phyloP scores from a whole-genome alignment of 1,140 invertebrate genomes.

The Trichonephila clavipes region DNA sequence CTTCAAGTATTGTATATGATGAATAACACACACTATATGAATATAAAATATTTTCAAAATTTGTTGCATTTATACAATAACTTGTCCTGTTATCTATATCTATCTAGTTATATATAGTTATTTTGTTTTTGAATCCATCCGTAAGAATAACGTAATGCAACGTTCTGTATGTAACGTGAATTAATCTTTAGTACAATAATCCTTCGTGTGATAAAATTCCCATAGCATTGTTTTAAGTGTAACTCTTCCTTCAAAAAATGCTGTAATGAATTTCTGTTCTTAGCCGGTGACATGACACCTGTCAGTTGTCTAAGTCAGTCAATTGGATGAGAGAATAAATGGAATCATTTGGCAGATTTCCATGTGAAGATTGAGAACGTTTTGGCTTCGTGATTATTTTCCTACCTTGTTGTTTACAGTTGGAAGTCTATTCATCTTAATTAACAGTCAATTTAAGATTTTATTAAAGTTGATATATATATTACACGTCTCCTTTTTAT shows the following conservation, averaged over 20 bases:
- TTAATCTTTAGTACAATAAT: too few relatives aligned
- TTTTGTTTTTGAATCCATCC: too few relatives aligned
- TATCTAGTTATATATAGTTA: too few relatives aligned
- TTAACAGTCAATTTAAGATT: conserved; percentile 2
- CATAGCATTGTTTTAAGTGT: neutral
- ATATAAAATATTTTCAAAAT: too few relatives aligned
- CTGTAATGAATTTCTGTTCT: conserved; percentile 18
- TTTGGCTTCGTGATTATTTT: neutral
- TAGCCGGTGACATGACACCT: conserved; percentile 44
- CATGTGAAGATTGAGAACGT: conserved; percentile 32
- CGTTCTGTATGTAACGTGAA: too few relatives aligned
- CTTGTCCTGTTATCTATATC: too few relatives aligned
- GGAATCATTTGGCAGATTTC: conserved; percentile 13
- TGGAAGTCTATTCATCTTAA: neutral
- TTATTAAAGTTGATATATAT: too few relatives aligned
- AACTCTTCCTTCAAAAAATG: neutral
- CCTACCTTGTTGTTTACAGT: neutral
- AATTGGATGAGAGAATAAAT: conserved; percentile 36
- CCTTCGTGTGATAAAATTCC: neutral
- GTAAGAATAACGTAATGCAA: too few relatives aligned
- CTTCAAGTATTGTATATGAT: too few relatives aligned
- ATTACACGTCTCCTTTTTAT: too few relatives aligned
- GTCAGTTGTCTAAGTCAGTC: conserved; percentile 23
- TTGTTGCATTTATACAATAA: too few relatives aligned
- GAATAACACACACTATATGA: too few relatives aligned